These are phyloP conservation scores for Drosophila pectinifera DNA, from an alignment of 1,140 invertebrate species.

Conservation along the genomic window DNA sequence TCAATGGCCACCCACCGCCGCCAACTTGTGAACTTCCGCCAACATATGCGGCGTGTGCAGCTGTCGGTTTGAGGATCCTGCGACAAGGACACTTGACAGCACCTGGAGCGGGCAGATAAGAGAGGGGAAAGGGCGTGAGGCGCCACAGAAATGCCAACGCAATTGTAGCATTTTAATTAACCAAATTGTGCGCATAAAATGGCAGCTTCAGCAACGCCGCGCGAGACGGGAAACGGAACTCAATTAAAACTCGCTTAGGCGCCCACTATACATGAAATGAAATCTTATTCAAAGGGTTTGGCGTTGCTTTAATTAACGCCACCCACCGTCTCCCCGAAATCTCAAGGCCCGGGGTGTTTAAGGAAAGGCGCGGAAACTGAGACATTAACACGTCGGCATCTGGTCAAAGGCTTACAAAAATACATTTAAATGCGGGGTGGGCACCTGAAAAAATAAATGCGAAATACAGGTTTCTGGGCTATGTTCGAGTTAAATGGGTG, in stretches of 20 bases:
- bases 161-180: conserved; percentile 82
- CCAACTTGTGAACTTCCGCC: conserved; percentile 20
- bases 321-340: background rate
- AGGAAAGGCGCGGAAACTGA: conserved; percentile 42
- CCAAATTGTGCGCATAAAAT: conserved; percentile 74
- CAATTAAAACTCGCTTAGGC: conserved; percentile 81
- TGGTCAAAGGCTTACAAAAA: conserved; percentile 17
- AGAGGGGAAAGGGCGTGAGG: conserved; percentile 47
- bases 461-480: conserved; percentile 4
- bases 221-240: conserved; percentile 61
- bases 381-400: conserved; percentile 42
- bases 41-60: conserved; percentile 55
- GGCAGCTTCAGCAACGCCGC: conserved; percentile 57
- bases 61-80: conserved; percentile 18
- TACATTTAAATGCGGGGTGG: conserved; percentile 26
- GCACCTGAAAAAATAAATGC: background rate
- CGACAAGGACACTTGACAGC: conserved; percentile 40
- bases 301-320: conserved; percentile 69
- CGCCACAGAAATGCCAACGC: conserved; percentile 71
- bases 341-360: conserved; percentile 37
- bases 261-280: conserved; percentile 48
- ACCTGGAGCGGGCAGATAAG: conserved; percentile 55
- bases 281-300: conserved; percentile 41
- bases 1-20: background rate
- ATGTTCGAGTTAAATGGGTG: background rate